Percentiles rank a stretch among this genome's conserved stretches.
phyloP scores from a whole-genome alignment of 1,140 invertebrate species.

The Mactra quadrangularis region DNA sequence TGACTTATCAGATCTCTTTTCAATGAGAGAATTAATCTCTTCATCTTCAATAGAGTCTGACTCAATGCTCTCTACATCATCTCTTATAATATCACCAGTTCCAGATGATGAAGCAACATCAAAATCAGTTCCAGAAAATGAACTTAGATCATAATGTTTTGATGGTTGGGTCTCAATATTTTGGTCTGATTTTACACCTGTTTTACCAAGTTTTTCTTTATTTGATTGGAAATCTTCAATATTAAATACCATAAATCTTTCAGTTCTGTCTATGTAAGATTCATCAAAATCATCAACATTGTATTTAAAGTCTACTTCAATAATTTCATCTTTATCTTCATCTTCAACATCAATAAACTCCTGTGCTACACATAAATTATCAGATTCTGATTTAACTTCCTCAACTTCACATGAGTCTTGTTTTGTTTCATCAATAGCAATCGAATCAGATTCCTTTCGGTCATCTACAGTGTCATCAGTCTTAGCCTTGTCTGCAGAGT shows the following conservation, averaged over 20 bases:
- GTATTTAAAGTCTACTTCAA: constrained; percentile 38
- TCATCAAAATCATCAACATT: constrained; percentile 51
- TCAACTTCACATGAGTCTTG: too few species aligned
- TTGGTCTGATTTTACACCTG: constrained; percentile 26
- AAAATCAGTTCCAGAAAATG: background rate
- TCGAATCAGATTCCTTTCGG: too few species aligned
- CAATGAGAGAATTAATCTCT: constrained; percentile 34
- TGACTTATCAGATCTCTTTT: constrained; percentile 4
- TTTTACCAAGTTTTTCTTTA: constrained; percentile 28
- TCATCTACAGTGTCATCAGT: background rate
- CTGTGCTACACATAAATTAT: constrained; percentile 26
- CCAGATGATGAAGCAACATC: background rate
- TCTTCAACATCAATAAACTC: constrained; percentile 64
- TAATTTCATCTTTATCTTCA: constrained; percentile 59
- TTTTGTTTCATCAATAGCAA: too few species aligned
- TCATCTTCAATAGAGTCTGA: constrained; percentile 57
- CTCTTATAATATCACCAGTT: constrained; percentile 9
- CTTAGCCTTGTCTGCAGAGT: background rate
- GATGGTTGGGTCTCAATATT: background rate
- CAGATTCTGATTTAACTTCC: background rate
- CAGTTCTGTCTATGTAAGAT: constrained; percentile 68
- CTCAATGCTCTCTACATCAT: constrained; percentile 32
- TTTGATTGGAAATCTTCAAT: constrained; percentile 51
- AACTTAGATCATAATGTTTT: background rate
- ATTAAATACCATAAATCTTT: constrained; percentile 63